Evolutionary conservation across 2,888 invertebrate genomes (phyloP), one percentile per base, ranked within the genome.

Genomic region (Caradrina kadenii): DNA sequence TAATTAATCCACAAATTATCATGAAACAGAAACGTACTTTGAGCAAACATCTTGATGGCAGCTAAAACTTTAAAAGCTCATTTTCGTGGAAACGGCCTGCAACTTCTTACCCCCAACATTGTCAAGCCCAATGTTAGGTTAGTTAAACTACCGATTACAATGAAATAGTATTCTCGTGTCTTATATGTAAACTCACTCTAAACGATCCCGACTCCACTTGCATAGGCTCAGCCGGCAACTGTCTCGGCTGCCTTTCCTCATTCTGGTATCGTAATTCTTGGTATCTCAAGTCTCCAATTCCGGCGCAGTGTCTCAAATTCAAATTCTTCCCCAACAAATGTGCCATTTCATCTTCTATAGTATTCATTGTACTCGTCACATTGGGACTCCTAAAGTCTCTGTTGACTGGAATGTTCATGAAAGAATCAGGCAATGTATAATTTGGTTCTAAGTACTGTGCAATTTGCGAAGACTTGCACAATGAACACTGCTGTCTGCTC

Each of bases 321-420:
- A 90, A 88, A 77, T 90, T 91, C 66, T 90, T 91, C 1, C 93
- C 91, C 86, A 94, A 86, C 2, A 95, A 75, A 84, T 92, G 90
- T 1, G 93, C 90, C 88, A 96, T 92, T 87, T 96, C 95, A 50
- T 90, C 87, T 67, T 95, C 95, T 66, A 95, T 92, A 26, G 92
- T 89, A 80, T 88, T 91, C 84, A 92, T 89, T 1, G 93, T 91
- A 39, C 88, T 83, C 65, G 82, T 89, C n/a, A 90, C 83, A 80
- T 92, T 89, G 3, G 85, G 74, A 79, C 85, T 84, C 19, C 83
- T 89, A 66, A 90, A 91, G 69, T 94, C 94, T 79, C 92, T 93
- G 1, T 92, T 88, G 5, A 91, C 91, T 3, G 93, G 87, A 1
- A 87, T 82, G 75, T 91, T 90, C 19, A 89, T 74, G 49, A 84